Base-by-base conservation (phyloP, 2,888 invertebrate species). In the Marronus borbonicus region DNA sequence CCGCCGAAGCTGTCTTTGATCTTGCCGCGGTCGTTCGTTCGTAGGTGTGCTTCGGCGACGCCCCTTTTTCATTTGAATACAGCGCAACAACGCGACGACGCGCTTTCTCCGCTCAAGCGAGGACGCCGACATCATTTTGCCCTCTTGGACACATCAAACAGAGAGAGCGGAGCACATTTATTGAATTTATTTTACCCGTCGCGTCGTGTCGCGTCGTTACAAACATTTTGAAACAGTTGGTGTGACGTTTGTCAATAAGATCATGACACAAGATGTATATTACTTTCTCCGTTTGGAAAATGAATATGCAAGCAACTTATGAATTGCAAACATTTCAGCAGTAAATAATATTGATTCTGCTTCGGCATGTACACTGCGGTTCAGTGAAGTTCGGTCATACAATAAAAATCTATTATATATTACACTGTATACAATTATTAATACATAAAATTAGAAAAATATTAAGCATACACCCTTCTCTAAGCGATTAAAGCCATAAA, bases 1-100 rank as follows among this genome's bases (percentile, higher is more conserved):
- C 76, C 74, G 78, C 76, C 78, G 76, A 70, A 60, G 76, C 78
- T 77, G 80, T 81, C 58, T 81, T 81, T 81, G 79, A 79, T 81
- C 81, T 80, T 77, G 80, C 81, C 82, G 81, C 80, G 55, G 68
- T 77, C 49, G 64, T 69, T 64, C 55, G 79, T 77, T 50, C 50
- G 75, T 77, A 78, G 77, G 78, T 75, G 78, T 52, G 64, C 68
- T 62, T 65, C 28, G 55, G 62, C 52, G 78, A 68, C 75, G 78
- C 78, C 78, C 78, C 78, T 66, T 78, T 74, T 75, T 78, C 78
- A 78, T 78, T 78, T 76, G 76, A 78, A 78, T 68, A 69, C 78
- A 62, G 24, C 75, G 60, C 78, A 60, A 52, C 75, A 66, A 52
- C 68, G 76, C 75, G 75, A 31, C 75, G 75, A 75, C 62, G 76